Evolutionary conservation across 2,797 vertebrate species (phyloP).

Genomic region (Chanos chanos): DNA sequence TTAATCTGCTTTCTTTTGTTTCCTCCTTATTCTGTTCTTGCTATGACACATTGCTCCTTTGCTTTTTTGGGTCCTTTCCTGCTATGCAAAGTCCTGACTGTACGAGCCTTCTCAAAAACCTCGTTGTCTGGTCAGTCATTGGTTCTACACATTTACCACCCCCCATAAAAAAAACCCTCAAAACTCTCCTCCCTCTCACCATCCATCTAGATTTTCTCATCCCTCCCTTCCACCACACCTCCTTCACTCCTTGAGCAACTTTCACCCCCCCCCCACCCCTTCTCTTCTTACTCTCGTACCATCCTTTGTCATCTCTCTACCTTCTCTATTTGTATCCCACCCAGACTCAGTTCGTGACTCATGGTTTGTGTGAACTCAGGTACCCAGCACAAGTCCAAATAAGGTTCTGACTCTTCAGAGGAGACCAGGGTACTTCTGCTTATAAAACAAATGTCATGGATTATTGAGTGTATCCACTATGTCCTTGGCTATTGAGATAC

Average conservation of each 20-base stretch:
- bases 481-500: too few species aligned
- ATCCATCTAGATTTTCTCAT: slow-evolving; percentile 47
- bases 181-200: slow-evolving; percentile 54
- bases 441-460: slow-evolving; percentile 49
- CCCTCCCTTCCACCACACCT: slow-evolving; percentile 37
- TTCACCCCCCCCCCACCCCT: slow-evolving; percentile 13
- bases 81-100: slow-evolving; percentile 44
- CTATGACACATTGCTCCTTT: slow-evolving; percentile 3
- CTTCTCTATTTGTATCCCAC: slow-evolving; percentile 39
- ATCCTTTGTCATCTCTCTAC: slow-evolving; percentile 20
- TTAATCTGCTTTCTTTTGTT: neutral
- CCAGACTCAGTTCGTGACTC: slow-evolving; percentile 58
- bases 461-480: slow-evolving; percentile 23
- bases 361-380: slow-evolving; percentile 57
- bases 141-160: slow-evolving; percentile 63
- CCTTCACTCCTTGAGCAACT: slow-evolving; percentile 19
- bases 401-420: slow-evolving; percentile 55
- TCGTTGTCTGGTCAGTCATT: slow-evolving; percentile 62
- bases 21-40: slow-evolving; percentile 12
- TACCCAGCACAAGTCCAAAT: slow-evolving; percentile 66
- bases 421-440: slow-evolving; percentile 46
- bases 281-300: slow-evolving; percentile 23
- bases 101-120: slow-evolving; percentile 60
- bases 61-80: slow-evolving; percentile 24
- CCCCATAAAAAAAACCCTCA: slow-evolving; percentile 42